phyloP scores from a whole-genome alignment of 1,140 invertebrate species.

The Ganaspis sp. region DNA sequence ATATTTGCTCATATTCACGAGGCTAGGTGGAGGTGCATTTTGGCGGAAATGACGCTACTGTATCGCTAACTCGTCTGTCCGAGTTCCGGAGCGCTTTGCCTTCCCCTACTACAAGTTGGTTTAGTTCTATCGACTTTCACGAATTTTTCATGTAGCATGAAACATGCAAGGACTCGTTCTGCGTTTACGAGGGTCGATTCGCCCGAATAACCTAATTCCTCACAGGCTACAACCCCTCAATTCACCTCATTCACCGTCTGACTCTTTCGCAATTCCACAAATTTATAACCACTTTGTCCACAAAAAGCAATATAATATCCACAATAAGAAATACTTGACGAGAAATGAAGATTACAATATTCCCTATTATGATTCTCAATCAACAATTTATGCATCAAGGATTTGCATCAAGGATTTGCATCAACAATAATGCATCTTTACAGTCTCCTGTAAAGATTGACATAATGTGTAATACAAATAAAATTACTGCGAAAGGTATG shows the following conservation, averaged over 20 bases:
- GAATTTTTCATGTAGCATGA: slow-evolving; percentile 48
- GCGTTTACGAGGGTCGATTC: slow-evolving; percentile 42
- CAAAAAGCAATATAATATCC: too few relatives aligned
- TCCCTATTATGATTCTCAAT: too few relatives aligned
- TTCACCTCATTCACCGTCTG: slow-evolving; percentile 8
- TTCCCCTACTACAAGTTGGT: background rate
- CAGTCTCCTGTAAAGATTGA: too few relatives aligned
- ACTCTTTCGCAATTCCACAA: background rate
- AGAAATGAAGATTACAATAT: too few relatives aligned
- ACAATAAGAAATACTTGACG: too few relatives aligned
- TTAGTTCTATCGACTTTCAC: background rate
- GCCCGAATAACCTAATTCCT: slow-evolving; percentile 49
- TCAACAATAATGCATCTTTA: too few relatives aligned
- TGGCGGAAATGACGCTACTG: slow-evolving; percentile 44
- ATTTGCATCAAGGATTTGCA: too few relatives aligned
- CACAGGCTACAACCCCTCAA: background rate
- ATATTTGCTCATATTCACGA: slow-evolving; percentile 8
- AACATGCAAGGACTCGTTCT: slow-evolving; percentile 42
- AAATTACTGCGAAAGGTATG: background rate
- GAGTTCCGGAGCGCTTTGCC: slow-evolving; percentile 45
- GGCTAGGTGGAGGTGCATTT: slow-evolving; percentile 38
- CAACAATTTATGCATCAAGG: too few relatives aligned
- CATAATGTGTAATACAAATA: too few relatives aligned
- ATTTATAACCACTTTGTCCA: too few relatives aligned
- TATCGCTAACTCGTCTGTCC: slow-evolving; percentile 50